These are phyloP conservation scores for Actenoides lindsayi DNA, from an alignment of 2,113 vertebrate species.

Conservation along the genomic window DNA sequence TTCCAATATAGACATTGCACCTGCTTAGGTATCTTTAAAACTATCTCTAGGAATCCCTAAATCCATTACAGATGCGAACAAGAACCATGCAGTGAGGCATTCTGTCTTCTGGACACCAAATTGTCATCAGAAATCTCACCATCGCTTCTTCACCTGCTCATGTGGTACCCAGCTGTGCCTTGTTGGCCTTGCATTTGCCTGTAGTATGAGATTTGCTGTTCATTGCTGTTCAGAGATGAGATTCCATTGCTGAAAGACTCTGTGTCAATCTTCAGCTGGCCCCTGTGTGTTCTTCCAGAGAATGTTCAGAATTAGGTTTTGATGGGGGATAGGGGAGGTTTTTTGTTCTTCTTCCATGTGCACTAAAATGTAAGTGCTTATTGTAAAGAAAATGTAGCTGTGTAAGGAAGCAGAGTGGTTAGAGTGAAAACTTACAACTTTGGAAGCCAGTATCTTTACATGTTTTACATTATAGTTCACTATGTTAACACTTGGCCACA, in stretches of 20 bases:
- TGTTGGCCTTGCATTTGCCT: background rate
- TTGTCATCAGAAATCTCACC: constrained; percentile 58
- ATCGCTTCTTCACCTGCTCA: constrained; percentile 62
- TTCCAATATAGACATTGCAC: constrained; percentile 37
- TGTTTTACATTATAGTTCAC: constrained; percentile 55
- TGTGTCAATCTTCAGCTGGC: background rate
- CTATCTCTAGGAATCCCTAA: constrained; percentile 42
- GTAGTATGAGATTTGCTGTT: background rate
- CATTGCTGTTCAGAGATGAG: background rate
- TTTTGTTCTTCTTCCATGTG: background rate
- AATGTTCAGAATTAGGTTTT: background rate
- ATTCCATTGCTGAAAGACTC: background rate
- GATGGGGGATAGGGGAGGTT: background rate
- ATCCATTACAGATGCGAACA: constrained; percentile 41
- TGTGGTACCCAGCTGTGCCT: constrained; percentile 63
- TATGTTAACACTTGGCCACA: constrained; percentile 50
- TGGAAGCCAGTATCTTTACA: constrained; percentile 41
- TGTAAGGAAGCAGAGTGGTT: constrained; percentile 9
- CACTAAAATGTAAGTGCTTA: background rate
- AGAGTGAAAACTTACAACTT: constrained; percentile 29
- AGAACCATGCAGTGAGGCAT: background rate
- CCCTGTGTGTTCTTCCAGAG: background rate
- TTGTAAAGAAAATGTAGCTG: constrained; percentile 12
- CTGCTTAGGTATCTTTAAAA: constrained; percentile 61
- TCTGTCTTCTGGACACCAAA: constrained; percentile 47